Evolutionary conservation across 2,888 invertebrate species (phyloP).

Genomic region (Steinernema carpocapsae): DNA sequence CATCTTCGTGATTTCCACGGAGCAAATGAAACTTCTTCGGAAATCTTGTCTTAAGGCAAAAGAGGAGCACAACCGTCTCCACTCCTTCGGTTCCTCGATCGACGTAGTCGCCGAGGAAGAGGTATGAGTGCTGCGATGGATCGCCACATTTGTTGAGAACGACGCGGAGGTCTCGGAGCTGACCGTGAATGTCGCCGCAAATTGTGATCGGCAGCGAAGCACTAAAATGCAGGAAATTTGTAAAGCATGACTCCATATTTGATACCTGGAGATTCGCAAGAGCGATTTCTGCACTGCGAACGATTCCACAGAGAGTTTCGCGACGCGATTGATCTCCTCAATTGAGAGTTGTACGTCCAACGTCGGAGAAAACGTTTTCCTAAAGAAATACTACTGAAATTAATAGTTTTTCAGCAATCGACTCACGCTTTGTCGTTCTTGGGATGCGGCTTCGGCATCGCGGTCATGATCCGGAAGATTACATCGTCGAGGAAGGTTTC

Average conservation of each 20-base stretch:
- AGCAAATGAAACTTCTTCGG: conserved; percentile 40
- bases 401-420: no score
- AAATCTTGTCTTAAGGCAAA: conserved; percentile 42
- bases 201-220: conserved; percentile 52
- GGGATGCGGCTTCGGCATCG: conserved; percentile 34
- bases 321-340: conserved; percentile 48
- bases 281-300: conserved; percentile 47
- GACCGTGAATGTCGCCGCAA: conserved; percentile 62
- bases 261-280: conserved; percentile 43
- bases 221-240: conserved; percentile 34
- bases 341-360: conserved; percentile 45
- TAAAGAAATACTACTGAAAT: not conserved
- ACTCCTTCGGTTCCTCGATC: conserved; percentile 50
- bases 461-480: conserved; percentile 42
- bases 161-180: conserved; percentile 55
- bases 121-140: conserved; percentile 23
- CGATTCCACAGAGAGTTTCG: conserved; percentile 47
- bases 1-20: not conserved
- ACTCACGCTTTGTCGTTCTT: not conserved
- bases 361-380: not conserved
- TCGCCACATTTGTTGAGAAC: conserved; percentile 49
- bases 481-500: conserved; percentile 40
- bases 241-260: not conserved
- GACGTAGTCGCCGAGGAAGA: conserved; percentile 42
- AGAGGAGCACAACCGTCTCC: conserved; percentile 33